Evolutionary conservation across 2,888 invertebrate species (phyloP), one percentile per base, ranked within the genome.

Genomic region (Itoplectis maculator): DNA sequence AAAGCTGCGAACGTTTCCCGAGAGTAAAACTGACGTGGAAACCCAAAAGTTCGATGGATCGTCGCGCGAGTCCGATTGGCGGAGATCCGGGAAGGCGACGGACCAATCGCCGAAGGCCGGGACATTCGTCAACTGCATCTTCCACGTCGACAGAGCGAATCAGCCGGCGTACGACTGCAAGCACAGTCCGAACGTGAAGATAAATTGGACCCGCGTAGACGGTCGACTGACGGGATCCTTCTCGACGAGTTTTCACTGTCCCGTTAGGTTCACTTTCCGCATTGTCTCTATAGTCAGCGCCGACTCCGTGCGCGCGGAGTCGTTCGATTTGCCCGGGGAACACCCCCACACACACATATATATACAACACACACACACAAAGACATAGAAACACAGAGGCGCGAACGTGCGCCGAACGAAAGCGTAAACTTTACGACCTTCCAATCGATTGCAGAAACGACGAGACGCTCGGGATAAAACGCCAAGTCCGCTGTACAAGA

Each of bases 361-460:
- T n/a, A n/a, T n/a, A n/a, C n/a, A n/a, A n/a, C n/a, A n/a, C n/a
- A n/a, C n/a, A n/a, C n/a, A n/a, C n/a, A n/a, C n/a, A n/a, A n/a
- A n/a, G n/a, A n/a, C n/a, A n/a, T 13, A n/a, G 3, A 9, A n/a
- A 13, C 15, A 66, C 45, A n/a, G 0, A 11, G n/a, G 6, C 13
- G 1, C 18, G 15, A 45, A 4, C 18, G 37, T 13, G 37, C 15
- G 15, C n/a, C n/a, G n/a, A 29, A 29, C 5, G 5, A 5, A 29
- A 2, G 5, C 29, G 40, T 49, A 40, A 69, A 69, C 5, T 47
- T 47, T 13, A 65, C 66, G 65, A 47, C 4, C 37, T 9, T 29
- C 11, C 54, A 20, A 65, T 69, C 23, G 35, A 70, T 78, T 78
- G 54, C 35, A 78, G 81, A 74, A 37, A 18, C 47, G 18, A 59